Percentiles rank a stretch among this genome's conserved stretches.
These are phyloP conservation scores for Pempheris klunzingeri DNA, from an alignment of 2,797 vertebrate genomes.

Conservation along the genomic window DNA sequence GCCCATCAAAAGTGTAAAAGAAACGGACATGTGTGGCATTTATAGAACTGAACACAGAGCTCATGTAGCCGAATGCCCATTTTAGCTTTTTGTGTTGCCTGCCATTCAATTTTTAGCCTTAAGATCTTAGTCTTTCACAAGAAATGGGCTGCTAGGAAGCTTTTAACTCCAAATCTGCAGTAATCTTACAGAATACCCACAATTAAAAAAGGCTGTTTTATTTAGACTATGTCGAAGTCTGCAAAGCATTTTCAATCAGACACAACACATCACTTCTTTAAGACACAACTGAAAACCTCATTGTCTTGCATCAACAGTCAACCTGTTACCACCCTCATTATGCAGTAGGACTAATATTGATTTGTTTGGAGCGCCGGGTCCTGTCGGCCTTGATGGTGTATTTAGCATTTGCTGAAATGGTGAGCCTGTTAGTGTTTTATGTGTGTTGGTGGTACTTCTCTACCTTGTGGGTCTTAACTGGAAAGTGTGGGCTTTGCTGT, in stretches of 20 bases:
- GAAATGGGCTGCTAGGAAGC: constrained; percentile 23
- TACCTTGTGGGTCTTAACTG: constrained; percentile 15
- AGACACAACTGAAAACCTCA: constrained; percentile 46
- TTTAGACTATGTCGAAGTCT: constrained; percentile 17
- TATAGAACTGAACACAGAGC: constrained; percentile 18
- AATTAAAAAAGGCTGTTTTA: constrained; percentile 25
- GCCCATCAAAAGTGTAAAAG: constrained; percentile 17
- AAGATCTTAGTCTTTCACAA: constrained; percentile 35
- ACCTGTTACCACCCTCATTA: constrained; percentile 56
- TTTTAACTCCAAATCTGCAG: constrained; percentile 39
- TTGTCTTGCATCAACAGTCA: constrained; percentile 49
- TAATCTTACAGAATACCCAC: constrained; percentile 23
- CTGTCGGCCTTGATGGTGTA: constrained; percentile 54
- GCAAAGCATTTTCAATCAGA: constrained; percentile 37
- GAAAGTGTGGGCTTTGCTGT: background rate
- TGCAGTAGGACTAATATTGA: constrained; percentile 57
- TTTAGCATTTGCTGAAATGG: constrained; percentile 59
- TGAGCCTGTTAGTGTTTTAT: constrained; percentile 27
- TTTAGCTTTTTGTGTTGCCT: constrained; percentile 16
- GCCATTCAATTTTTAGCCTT: constrained; percentile 39
- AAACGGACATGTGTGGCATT: constrained; percentile 5
- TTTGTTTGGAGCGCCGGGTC: constrained; percentile 47
- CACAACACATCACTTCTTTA: constrained; percentile 25
- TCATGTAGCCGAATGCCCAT: constrained; percentile 1
- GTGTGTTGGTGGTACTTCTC: constrained; percentile 11